Conservation (phyloP, 2,113 vertebrate genomes). For the Octodon degus region DNA sequence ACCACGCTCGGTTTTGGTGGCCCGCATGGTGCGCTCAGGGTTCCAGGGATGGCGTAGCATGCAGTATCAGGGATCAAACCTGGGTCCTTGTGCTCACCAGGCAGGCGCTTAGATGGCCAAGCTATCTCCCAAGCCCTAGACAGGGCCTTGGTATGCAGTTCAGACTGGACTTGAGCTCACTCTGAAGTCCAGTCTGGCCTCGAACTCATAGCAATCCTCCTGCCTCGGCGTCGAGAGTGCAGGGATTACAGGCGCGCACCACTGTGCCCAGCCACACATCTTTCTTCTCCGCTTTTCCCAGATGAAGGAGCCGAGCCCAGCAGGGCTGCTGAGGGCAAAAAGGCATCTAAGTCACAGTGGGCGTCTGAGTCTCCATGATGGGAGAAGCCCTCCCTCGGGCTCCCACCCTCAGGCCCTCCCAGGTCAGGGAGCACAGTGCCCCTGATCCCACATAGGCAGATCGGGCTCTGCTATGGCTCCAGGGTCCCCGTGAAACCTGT, state of each 20-base stretch:
- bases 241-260: neutral
- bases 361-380: neutral
- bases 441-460: no score
- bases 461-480: neutral
- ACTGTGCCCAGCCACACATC: neutral
- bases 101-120: no score
- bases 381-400: neutral
- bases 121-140: no score
- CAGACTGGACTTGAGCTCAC: neutral
- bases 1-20: neutral
- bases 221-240: neutral
- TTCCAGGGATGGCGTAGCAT: no score
- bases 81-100: no score
- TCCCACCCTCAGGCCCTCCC: neutral
- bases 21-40: no score
- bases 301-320: neutral
- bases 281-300: neutral
- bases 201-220: neutral
- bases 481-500: neutral
- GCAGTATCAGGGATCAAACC: no score
- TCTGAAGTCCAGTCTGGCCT: neutral
- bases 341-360: neutral
- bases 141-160: no score
- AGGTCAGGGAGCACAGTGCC: neutral
- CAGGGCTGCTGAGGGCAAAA: neutral